Base-by-base conservation (phyloP, 2,888 invertebrate species). In the Diarsia rubi region DNA sequence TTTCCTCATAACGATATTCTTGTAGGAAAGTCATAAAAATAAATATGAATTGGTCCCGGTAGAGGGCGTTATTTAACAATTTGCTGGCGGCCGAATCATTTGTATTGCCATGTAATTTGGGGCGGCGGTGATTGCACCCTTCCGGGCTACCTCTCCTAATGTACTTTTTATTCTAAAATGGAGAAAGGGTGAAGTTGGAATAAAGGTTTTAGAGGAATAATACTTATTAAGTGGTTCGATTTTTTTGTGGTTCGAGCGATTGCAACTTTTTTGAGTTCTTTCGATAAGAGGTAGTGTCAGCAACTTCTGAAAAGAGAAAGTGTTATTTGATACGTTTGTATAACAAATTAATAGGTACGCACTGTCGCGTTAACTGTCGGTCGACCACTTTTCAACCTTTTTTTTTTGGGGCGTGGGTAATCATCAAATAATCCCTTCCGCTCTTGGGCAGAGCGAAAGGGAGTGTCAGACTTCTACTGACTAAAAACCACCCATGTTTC, bases 81-180 rank as follows among this genome's bases (percentile, higher is more conserved):
- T 82, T 81, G 72, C 74, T 63, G 71, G 78, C 73, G 78, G 75
- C 78, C 65, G 73, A 80, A 84, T 80, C 75, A 79, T 83, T 84
- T 84, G 79, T 88, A 85, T 84, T 80, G 80, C 81, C 71, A 60
- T 78, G 81, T 84, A 83, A 88, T 88, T 88, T 85, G 76, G 79
- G 72, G 54, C 73, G 66, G 64, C 67, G 62, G 42, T 82, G 83
- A 88, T 89, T 80, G 82, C 75, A 73, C 69, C 75, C 84, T 86
- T 89, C 84, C 87, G 84, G 79, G 8, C 77, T 72, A 74, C 77
- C 81, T 67, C 69, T 78, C 71, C 65, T 80, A 75, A 73, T 44
- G 21, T 60, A 73, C 64, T 72, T 79, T 75, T 79, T 64, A 78
- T 82, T 86, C 75, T 65, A 67, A 79, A 82, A 72, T 75, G 75